phyloP scores from a whole-genome alignment of 2,888 invertebrate genomes.

The Halocaridina rubra region DNA sequence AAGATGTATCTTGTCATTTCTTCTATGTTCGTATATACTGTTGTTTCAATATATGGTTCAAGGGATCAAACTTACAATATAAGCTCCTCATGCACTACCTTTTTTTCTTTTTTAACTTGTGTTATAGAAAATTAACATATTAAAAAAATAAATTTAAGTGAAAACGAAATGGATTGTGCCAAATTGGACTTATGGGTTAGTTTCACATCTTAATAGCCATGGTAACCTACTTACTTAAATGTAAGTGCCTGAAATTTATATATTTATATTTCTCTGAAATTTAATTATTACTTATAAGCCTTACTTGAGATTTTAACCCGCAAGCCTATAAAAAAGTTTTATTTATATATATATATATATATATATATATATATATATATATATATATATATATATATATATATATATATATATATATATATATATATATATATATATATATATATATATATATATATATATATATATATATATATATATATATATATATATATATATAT shows the following conservation, averaged over 20 bases:
- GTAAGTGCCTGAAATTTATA: too few relatives aligned
- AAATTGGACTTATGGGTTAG: conserved; percentile 30
- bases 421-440: too few relatives aligned
- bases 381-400: too few relatives aligned
- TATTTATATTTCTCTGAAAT: background rate
- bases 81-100: conserved; percentile 6
- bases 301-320: background rate
- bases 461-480: too few relatives aligned
- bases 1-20: too few relatives aligned
- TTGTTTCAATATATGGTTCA: conserved; percentile 45
- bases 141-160: background rate
- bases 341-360: too few relatives aligned
- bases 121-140: conserved; percentile 10
- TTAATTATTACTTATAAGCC: background rate
- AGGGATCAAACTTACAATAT: conserved; percentile 47
- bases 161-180: conserved; percentile 14
- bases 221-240: too few relatives aligned
- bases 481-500: too few relatives aligned
- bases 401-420: too few relatives aligned
- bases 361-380: too few relatives aligned
- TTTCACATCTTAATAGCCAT: background rate
- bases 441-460: too few relatives aligned
- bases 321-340: too few relatives aligned
- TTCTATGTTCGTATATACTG: background rate
- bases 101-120: conserved; percentile 6